phyloP scores from a whole-genome alignment of 2,888 invertebrate genomes.

The Hanleya hanleyi region DNA sequence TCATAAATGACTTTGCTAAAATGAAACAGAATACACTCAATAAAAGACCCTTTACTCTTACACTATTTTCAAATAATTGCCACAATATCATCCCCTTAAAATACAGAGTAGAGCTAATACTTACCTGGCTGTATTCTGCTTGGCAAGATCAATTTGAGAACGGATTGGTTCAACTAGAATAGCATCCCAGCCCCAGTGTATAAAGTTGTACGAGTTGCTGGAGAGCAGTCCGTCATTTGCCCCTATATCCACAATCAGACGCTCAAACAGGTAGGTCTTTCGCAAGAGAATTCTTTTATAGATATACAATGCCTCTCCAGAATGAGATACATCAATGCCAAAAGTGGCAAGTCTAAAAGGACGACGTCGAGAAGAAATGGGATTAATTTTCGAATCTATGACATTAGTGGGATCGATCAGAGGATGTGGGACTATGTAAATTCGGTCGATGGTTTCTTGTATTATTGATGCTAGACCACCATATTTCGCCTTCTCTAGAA shows the following conservation, averaged over 20 bases:
- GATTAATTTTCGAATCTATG: background rate
- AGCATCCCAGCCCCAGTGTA: constrained; percentile 63
- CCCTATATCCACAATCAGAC: constrained; percentile 59
- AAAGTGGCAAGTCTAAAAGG: constrained; percentile 21
- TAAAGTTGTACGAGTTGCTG: constrained; percentile 64
- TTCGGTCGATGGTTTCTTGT: constrained; percentile 51
- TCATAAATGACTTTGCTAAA: too few relatives aligned
- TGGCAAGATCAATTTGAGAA: constrained; percentile 47
- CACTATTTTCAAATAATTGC: too few relatives aligned
- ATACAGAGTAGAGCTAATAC: too few relatives aligned
- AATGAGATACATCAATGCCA: constrained; percentile 57
- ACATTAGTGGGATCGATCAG: background rate
- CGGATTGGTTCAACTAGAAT: constrained; percentile 60
- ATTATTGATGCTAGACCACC: constrained; percentile 48
- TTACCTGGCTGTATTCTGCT: constrained; percentile 49
- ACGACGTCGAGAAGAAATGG: background rate
- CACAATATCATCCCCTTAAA: too few relatives aligned
- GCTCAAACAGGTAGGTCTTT: constrained; percentile 28
- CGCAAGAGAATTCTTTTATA: constrained; percentile 45
- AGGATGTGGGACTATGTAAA: constrained; percentile 43
- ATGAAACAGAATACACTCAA: too few relatives aligned
- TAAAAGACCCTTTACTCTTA: too few relatives aligned
- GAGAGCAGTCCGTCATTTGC: constrained; percentile 63
- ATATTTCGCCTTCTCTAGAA: constrained; percentile 45
- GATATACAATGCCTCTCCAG: constrained; percentile 53